phyloP scores from a whole-genome alignment of 2,888 invertebrate genomes.

The Microplitis deprimator region DNA sequence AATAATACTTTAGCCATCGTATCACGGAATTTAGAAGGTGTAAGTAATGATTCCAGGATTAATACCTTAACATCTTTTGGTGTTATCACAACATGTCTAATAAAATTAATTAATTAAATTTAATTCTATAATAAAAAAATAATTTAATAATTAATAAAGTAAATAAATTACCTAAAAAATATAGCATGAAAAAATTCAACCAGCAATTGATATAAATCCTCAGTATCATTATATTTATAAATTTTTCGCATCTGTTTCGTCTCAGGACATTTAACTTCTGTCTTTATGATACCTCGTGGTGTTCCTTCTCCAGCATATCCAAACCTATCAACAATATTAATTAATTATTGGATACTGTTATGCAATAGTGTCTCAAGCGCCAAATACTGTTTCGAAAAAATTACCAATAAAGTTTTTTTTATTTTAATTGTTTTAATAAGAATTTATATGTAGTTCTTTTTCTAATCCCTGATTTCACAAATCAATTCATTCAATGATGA shows the following conservation, averaged over 20 bases:
- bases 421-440: too few relatives aligned
- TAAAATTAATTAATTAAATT: conserved; percentile 26
- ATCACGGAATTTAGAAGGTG: conserved; percentile 86
- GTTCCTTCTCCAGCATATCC: conserved; percentile 93
- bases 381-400: too few relatives aligned
- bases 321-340: conserved; percentile 75
- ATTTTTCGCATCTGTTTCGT: conserved; percentile 77
- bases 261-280: conserved; percentile 80
- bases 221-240: conserved; percentile 76
- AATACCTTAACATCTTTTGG: conserved; percentile 95
- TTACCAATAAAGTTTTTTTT: too few relatives aligned
- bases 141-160: neutral
- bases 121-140: conserved; percentile 32
- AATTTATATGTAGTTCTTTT: too few relatives aligned
- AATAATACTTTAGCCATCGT: conserved; percentile 93
- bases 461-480: too few relatives aligned
- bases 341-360: neutral
- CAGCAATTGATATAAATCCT: conserved; percentile 86
- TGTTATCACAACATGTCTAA: conserved; percentile 86
- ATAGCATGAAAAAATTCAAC: conserved; percentile 90
- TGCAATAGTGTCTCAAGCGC: too few relatives aligned
- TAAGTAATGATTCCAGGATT: conserved; percentile 90
- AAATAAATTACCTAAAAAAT: conserved; percentile 83
- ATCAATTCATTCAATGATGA: too few relatives aligned
- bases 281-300: conserved; percentile 89